Evolutionary conservation across 30 jellyfish, hydroid and myxozoan species (phyloP).

Genomic region (Phacellophora camtschatica): DNA sequence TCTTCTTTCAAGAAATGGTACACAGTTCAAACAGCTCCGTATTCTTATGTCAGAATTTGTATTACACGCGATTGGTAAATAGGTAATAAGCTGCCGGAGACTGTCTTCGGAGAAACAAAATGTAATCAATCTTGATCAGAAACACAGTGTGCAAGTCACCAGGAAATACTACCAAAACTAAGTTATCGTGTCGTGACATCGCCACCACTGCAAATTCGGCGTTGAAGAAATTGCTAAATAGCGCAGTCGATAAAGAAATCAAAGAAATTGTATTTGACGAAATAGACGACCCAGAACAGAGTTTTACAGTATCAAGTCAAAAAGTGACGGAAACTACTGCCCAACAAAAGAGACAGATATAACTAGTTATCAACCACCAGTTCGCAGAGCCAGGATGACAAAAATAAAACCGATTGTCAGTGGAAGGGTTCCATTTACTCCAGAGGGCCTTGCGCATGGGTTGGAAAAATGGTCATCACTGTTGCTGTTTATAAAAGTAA

Average conservation of each 20-base stretch:
- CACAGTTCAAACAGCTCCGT: background rate
- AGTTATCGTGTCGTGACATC: background rate
- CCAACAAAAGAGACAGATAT: background rate
- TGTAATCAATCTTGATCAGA: background rate
- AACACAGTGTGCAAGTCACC: background rate
- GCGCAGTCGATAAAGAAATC: background rate
- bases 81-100: background rate
- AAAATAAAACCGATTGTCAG: background rate
- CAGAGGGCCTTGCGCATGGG: background rate
- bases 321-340: background rate
- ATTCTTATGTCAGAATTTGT: background rate
- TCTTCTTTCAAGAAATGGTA: conserved; percentile 10
- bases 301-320: background rate
- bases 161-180: background rate
- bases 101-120: background rate
- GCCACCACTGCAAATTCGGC: background rate
- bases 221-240: background rate
- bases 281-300: background rate
- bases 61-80: conserved; percentile 5
- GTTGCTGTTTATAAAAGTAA: too few relatives aligned
- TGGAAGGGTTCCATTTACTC: conserved; percentile 2
- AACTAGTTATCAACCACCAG: background rate
- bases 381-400: background rate
- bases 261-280: background rate
- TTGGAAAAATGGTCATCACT: background rate